phyloP scores from a whole-genome alignment of 2,113 vertebrate genomes.

The Morphnarchus princeps region DNA sequence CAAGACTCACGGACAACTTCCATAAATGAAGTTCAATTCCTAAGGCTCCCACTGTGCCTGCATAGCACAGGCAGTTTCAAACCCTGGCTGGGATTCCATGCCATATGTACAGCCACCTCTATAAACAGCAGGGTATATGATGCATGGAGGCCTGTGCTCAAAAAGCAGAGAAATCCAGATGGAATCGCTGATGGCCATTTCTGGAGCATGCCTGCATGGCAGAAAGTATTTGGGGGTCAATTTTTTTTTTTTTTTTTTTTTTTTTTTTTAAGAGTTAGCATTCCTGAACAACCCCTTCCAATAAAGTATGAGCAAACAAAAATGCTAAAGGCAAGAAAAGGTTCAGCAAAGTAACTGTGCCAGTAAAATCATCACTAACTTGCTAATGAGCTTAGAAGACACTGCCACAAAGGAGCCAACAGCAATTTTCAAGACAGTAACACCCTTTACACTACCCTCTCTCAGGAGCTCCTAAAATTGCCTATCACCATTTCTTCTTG shows the following conservation, averaged over 20 bases:
- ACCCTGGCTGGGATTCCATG: not conserved
- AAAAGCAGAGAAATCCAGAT: slow-evolving; percentile 40
- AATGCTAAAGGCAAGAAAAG: not conserved
- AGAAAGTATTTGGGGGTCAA: not conserved
- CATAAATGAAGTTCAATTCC: not conserved
- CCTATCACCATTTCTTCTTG: not conserved
- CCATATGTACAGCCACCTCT: slow-evolving; percentile 50
- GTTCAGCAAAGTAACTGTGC: not conserved
- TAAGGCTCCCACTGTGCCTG: slow-evolving; percentile 3
- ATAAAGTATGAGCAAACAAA: not conserved
- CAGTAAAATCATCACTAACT: slow-evolving; percentile 20
- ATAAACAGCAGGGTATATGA: slow-evolving; percentile 28
- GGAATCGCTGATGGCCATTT: slow-evolving; percentile 11
- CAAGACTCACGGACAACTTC: slow-evolving; percentile 7
- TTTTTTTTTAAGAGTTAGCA: not conserved
- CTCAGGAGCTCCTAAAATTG: not conserved
- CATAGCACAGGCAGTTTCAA: not conserved
- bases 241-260: not conserved
- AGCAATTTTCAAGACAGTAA: not conserved
- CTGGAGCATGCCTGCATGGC: not conserved
- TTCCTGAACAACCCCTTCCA: not conserved
- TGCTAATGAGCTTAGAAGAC: slow-evolving; percentile 17
- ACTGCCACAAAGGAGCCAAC: not conserved
- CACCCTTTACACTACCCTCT: not conserved
- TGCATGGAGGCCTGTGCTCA: slow-evolving; percentile 15